A percentile compares a stretch with the other conserved stretches of the same genome.
These are phyloP conservation scores for Acrobasis suavella DNA, from an alignment of 2,888 invertebrate genomes.

Conservation along the genomic window DNA sequence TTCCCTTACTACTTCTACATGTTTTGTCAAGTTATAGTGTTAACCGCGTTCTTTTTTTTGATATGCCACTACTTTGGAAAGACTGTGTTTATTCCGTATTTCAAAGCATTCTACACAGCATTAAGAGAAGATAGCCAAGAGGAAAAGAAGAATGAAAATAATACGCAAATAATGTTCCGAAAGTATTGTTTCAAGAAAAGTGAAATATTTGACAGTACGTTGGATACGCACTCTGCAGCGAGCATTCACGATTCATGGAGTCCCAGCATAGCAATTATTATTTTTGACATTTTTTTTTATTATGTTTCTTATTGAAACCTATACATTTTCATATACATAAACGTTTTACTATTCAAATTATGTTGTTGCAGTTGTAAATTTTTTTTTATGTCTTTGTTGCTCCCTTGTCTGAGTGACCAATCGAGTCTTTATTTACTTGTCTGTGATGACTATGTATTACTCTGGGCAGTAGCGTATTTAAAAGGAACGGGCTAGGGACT, in stretches of 20 bases:
- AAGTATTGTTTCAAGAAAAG: constrained; percentile 70
- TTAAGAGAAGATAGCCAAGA: constrained; percentile 30
- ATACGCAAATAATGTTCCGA: constrained; percentile 50
- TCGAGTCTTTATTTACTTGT: too few relatives aligned
- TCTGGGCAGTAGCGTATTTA: too few relatives aligned
- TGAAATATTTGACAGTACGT: constrained; percentile 59
- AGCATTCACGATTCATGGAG: constrained; percentile 1
- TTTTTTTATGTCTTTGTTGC: too few relatives aligned
- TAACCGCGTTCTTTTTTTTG: constrained; percentile 49
- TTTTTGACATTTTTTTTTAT: constrained; percentile 24
- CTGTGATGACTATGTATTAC: too few relatives aligned
- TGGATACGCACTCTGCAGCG: constrained; percentile 35
- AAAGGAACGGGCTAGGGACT: too few relatives aligned
- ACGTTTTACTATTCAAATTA: not conserved
- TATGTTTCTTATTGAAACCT: constrained; percentile 22
- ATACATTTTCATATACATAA: not conserved
- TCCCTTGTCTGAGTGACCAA: too few relatives aligned
- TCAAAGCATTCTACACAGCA: constrained; percentile 44
- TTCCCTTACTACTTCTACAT: constrained; percentile 72
- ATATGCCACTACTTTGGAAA: constrained; percentile 59
- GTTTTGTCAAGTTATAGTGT: constrained; percentile 63
- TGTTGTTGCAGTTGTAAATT: too few relatives aligned
- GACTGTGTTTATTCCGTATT: constrained; percentile 54
- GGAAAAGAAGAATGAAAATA: constrained; percentile 22
- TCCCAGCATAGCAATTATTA: constrained; percentile 16